Evolutionary conservation across 2,797 vertebrate species (phyloP).

Genomic region (Phrynocephalus guinanensis): DNA sequence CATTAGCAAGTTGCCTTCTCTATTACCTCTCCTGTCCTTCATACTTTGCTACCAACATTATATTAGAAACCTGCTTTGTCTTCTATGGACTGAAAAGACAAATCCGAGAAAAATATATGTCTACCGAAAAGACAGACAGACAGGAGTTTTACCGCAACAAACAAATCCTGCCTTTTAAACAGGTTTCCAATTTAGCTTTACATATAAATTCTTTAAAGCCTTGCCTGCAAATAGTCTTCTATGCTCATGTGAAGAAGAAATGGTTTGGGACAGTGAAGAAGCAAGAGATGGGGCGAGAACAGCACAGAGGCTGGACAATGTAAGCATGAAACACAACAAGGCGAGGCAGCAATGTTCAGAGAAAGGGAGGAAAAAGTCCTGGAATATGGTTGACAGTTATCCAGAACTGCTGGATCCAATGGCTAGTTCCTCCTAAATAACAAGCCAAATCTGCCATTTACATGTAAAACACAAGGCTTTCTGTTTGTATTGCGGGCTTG

Average conservation of each 20-base stretch:
- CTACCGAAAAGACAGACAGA: conserved; percentile 72
- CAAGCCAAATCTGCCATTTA: neutral
- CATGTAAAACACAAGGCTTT: conserved; percentile 80
- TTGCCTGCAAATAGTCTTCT: conserved; percentile 87
- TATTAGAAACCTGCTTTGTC: conserved; percentile 71
- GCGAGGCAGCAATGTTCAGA: neutral
- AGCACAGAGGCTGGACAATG: neutral
- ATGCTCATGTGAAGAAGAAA: conserved; percentile 71
- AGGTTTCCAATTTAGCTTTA: conserved; percentile 83
- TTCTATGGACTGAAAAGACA: conserved; percentile 66
- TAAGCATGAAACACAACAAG: neutral
- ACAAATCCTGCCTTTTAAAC: conserved; percentile 77
- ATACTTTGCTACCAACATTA: conserved; percentile 70
- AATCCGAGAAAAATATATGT: conserved; percentile 61
- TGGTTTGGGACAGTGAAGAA: neutral
- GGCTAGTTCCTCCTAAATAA: neutral
- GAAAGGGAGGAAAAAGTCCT: neutral
- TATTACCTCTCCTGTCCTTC: conserved; percentile 76
- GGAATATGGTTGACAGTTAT: neutral
- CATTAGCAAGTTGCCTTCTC: conserved; percentile 83
- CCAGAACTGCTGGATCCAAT: neutral
- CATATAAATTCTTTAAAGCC: conserved; percentile 83
- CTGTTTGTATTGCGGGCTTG: conserved; percentile 88
- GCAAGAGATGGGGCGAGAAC: neutral
- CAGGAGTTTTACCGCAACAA: conserved; percentile 81